These are phyloP conservation scores for Athetis lepigone DNA, from an alignment of 2,888 invertebrate genomes.

Conservation along the genomic window DNA sequence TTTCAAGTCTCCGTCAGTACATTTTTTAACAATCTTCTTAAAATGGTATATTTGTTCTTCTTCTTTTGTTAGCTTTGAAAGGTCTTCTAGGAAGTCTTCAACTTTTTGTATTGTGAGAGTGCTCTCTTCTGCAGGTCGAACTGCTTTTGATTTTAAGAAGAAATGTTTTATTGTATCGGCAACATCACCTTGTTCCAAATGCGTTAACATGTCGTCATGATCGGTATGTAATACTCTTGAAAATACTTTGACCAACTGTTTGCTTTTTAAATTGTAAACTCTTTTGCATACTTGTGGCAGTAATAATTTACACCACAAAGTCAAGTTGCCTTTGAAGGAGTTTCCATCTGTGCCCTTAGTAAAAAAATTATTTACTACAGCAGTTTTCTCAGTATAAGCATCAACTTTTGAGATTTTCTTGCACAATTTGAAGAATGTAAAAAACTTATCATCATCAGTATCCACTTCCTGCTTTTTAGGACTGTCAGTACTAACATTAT, in stretches of 20 bases:
- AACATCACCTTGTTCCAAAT: slow-evolving; percentile 97
- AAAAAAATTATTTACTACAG: slow-evolving; percentile 92
- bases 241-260: slow-evolving; percentile 97
- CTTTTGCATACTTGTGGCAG: slow-evolving; percentile 95
- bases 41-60: slow-evolving; percentile 96
- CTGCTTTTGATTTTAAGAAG: slow-evolving; percentile 92
- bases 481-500: slow-evolving; percentile 47
- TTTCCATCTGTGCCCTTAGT: slow-evolving; percentile 90
- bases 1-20: slow-evolving; percentile 96
- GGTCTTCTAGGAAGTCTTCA: slow-evolving; percentile 93
- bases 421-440: slow-evolving; percentile 94
- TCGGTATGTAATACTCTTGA: slow-evolving; percentile 94
- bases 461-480: slow-evolving; percentile 39
- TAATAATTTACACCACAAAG: slow-evolving; percentile 95
- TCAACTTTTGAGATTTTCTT: slow-evolving; percentile 94
- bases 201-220: slow-evolving; percentile 95
- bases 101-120: slow-evolving; percentile 93
- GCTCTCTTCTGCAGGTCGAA: slow-evolving; percentile 92
- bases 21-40: slow-evolving; percentile 93
- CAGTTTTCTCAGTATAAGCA: slow-evolving; percentile 96
- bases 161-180: slow-evolving; percentile 95
- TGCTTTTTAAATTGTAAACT: slow-evolving; percentile 97
- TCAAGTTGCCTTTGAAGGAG: slow-evolving; percentile 94
- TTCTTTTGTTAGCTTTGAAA: slow-evolving; percentile 95
- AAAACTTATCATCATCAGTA: slow-evolving; percentile 93